Percentiles rank a stretch among this genome's conserved stretches.
Conservation (phyloP, 2,888 invertebrate species). For the Creontiades dilutus region DNA sequence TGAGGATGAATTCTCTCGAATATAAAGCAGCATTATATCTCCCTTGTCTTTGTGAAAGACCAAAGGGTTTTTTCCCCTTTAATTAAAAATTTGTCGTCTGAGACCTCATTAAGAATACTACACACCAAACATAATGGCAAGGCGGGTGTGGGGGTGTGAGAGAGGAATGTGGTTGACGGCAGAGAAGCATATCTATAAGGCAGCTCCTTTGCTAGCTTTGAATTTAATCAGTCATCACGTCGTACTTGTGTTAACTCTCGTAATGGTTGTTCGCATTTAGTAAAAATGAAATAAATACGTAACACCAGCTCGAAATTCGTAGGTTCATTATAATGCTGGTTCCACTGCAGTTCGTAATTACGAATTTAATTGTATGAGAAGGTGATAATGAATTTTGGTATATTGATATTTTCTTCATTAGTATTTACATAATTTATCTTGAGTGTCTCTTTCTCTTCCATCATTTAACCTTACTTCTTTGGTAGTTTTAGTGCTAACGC, state of each 20-base stretch:
- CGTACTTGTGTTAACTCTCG: neutral
- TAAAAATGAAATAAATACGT: neutral
- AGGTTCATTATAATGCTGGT: too few species aligned
- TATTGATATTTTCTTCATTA: too few species aligned
- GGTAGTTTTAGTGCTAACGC: too few species aligned
- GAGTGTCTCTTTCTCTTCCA: too few species aligned
- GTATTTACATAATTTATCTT: too few species aligned
- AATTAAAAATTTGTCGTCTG: constrained; percentile 71
- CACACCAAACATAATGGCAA: constrained; percentile 60
- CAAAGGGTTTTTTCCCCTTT: constrained; percentile 65
- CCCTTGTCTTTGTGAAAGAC: constrained; percentile 57
- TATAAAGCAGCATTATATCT: constrained; percentile 69
- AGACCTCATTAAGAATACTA: constrained; percentile 68
- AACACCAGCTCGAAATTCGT: too few species aligned
- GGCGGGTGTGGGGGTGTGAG: constrained; percentile 12
- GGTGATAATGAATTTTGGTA: too few species aligned
- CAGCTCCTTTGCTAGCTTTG: neutral
- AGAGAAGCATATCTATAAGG: constrained; percentile 3
- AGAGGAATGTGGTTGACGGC: constrained; percentile 17
- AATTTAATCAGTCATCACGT: constrained; percentile 19
- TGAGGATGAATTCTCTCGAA: constrained; percentile 68
- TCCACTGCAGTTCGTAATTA: too few species aligned
- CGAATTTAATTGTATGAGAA: too few species aligned
- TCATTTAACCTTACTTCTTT: too few species aligned
- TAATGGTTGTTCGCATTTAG: neutral